A percentile compares a stretch with the other conserved stretches of the same genome.
These are phyloP conservation scores for Nemotelus nigrinus DNA, from an alignment of 2,888 invertebrate genomes.

Conservation along the genomic window DNA sequence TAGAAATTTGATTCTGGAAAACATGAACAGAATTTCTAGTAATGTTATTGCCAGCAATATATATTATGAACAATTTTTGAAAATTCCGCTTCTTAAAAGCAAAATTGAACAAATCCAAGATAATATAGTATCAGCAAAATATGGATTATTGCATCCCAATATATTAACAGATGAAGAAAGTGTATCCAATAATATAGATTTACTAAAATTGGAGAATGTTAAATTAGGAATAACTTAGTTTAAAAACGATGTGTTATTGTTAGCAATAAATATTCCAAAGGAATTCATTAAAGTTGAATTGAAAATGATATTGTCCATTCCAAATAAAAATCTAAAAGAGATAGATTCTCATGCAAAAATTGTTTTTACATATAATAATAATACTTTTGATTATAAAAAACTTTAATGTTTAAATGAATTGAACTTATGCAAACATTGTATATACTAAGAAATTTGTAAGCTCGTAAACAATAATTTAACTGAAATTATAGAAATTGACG, in stretches of 20 bases:
- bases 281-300: not conserved
- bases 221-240: conserved; percentile 1
- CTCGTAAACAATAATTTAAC: not conserved
- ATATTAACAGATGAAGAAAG: conserved; percentile 15
- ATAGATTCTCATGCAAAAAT: not conserved
- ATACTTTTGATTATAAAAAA: not conserved
- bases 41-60: not conserved
- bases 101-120: not conserved
- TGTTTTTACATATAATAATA: not conserved
- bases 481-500: conserved; percentile 3
- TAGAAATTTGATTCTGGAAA: not conserved
- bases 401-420: not conserved
- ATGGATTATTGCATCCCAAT: not conserved
- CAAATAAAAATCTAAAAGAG: not conserved
- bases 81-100: not conserved
- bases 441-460: not conserved
- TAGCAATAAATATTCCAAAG: conserved; percentile 3
- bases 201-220: not conserved
- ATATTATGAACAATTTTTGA: not conserved
- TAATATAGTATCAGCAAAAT: not conserved
- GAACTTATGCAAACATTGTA: not conserved
- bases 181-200: not conserved
- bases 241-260: conserved; percentile 1
- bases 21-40: not conserved
- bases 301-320: not conserved